Evolutionary conservation across 2,888 invertebrate species (phyloP), one percentile per base, ranked within the genome.

Genomic region (Rhingia campestris): DNA sequence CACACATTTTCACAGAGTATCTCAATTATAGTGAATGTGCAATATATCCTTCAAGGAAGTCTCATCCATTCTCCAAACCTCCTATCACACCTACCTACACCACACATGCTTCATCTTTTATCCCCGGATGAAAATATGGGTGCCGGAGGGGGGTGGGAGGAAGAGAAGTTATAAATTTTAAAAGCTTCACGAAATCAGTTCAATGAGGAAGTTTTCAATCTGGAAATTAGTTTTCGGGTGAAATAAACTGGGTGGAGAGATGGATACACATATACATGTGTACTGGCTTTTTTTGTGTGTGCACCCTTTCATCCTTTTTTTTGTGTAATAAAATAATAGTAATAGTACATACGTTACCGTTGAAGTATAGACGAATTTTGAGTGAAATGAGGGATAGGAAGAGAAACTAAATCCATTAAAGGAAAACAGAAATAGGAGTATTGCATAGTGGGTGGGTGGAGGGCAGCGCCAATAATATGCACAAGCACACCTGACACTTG

Each of bases 181-280:
- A 86, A 87, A 86, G 86, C 86, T 86, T 80, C 81, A 87, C 85
- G 69, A 82, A 82, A 85, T 86, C 82, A 77, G 82, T 86, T 86
- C 85, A 86, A 86, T 86, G 86, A 85, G 75, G 81, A 86, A 87
- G 86, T 87, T 87, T 84, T 86, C 86, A 86, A 86, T 87, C 87
- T 86, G 86, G 86, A 87, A 87, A 86, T 86, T 86, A 86, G 86
- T 86, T 86, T 86, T 84, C 45, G 84, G 76, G 72, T 74, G 82
- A 77, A 77, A 77, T 69, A 73, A 63, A 77, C 80, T 33, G 39
- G 32, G 56, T 63, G 37, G 47, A 35, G 12, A n/a, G 47, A n/a
- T 33, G 63, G 32, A 22, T 22, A 22, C 22, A 22, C 22, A 22
- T 22, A 22, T 22, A 22, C 22, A 22, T 30, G 7, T 51, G 32